Conservation (phyloP, 1,140 invertebrate genomes). For the Drosophila sproati region DNA sequence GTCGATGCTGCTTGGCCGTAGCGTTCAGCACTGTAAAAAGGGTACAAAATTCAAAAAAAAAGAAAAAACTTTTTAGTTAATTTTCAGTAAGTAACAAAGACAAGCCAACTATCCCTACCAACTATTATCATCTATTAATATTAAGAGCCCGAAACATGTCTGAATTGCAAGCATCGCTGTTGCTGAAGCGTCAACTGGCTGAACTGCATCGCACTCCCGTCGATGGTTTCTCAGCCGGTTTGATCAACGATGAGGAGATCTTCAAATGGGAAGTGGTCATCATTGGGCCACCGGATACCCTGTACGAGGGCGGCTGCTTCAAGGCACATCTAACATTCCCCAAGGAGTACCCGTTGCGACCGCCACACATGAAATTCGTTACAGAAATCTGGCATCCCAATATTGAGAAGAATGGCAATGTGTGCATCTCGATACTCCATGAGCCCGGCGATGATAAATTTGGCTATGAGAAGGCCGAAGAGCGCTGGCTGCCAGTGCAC, state of each 20-base stretch:
- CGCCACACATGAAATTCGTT: conserved; percentile 99
- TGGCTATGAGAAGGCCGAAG: conserved; percentile 97
- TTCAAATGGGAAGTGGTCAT: conserved; percentile 99
- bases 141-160: conserved; percentile 87
- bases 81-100: conserved; percentile 62
- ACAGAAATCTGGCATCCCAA: conserved; percentile 99
- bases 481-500: conserved; percentile 99
- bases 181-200: conserved; percentile 97
- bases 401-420: conserved; percentile 97
- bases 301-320: conserved; percentile 99
- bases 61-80: conserved; percentile 55
- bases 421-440: conserved; percentile 99
- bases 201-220: conserved; percentile 98
- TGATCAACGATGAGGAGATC: conserved; percentile 97
- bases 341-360: conserved; percentile 98
- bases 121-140: not conserved
- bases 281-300: conserved; percentile 98
- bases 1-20: conserved; percentile 46
- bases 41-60: conserved; percentile 46
- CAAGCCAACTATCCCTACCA: not conserved
- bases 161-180: conserved; percentile 96
- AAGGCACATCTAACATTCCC: conserved; percentile 98
- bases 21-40: conserved; percentile 40
- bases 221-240: conserved; percentile 95
- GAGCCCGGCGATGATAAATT: conserved; percentile 99